Evolutionary conservation across 2,113 vertebrate species (phyloP).

Genomic region (Promerops cafer): DNA sequence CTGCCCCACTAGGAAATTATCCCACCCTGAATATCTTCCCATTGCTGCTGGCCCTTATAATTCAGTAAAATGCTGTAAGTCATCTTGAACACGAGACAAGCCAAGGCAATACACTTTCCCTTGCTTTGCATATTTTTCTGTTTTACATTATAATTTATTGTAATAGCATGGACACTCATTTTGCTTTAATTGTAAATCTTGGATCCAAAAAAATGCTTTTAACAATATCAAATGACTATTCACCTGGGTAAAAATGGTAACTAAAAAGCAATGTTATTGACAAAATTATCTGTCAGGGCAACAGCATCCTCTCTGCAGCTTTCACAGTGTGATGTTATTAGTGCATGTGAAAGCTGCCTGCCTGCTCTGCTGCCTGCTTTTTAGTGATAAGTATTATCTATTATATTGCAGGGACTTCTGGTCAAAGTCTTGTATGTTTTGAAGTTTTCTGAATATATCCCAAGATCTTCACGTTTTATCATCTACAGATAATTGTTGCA

Average conservation of each 20-base stretch:
- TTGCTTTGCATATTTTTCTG: neutral
- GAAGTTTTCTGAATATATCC: neutral
- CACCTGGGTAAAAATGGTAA: neutral
- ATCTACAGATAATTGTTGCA: slow-evolving; percentile 6
- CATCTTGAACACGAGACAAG: neutral
- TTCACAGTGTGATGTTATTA: neutral
- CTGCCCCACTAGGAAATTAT: neutral
- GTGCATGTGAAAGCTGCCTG: neutral
- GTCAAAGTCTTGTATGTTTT: neutral
- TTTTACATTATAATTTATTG: neutral
- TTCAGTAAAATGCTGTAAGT: neutral
- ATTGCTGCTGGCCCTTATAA: neutral
- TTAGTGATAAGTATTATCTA: slow-evolving; percentile 48
- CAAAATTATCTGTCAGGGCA: neutral
- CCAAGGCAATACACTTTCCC: neutral
- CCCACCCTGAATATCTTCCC: neutral
- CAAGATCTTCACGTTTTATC: slow-evolving; percentile 20
- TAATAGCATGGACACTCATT: neutral
- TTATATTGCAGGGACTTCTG: slow-evolving; percentile 9
- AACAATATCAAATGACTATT: neutral
- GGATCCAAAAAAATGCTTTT: neutral
- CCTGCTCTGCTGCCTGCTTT: slow-evolving; percentile 29
- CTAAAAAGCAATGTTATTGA: slow-evolving; percentile 2
- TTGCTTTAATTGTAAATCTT: slow-evolving; percentile 12
- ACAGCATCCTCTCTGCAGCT: neutral